Base-by-base conservation (phyloP, 1,140 invertebrate genomes). In the Campoletis sonorensis region DNA sequence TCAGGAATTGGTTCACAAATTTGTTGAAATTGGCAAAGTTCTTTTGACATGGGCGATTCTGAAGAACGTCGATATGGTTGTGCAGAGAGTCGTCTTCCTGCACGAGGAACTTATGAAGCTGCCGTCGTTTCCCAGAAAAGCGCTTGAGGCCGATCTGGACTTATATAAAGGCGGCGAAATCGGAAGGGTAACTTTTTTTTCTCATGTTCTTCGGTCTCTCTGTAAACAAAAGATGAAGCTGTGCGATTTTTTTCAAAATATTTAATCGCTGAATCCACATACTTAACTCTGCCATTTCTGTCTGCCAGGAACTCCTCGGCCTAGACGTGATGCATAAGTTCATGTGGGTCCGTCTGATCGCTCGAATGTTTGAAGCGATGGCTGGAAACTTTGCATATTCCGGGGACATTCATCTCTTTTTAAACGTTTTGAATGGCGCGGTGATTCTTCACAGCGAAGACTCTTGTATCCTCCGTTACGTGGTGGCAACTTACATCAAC, bases 21-120 rank as follows among this genome's bases (percentile, higher is more conserved):
- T 99, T 88, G 96, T 99, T 0, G 99, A 99, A 93, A 98, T 98
- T 80, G 98, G 99, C 21, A 99, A 99, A 92, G 96, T 97, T 0
- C 93, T 97, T 73, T 90, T 97, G 1, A 97, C 96, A 0, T 97
- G 97, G 97, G 96, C 97, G 1, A 97, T 97, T 84, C 93, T 97
- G 40, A 97, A 97, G 87, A 97, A 97, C 87, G 96, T 97, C 27
- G 96, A 97, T 85, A 97, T 97, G 96, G 96, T 98, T 13, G 97
- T 98, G 2, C 98, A 99, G 92, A 94, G 96, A 73, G 98, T 99
- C 1, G 97, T 99, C n/a, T 99, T 99, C 89, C 93, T 99, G 15
- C 98, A 99, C 90, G 99, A 99, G 89, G 99, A 99, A 92, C 93
- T 99, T 0, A 99, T 99, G 95, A 99, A 99, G 91, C 92, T 99